Evolutionary conservation across 2,888 invertebrate species (phyloP).

Genomic region (Ectobius pallidus): DNA sequence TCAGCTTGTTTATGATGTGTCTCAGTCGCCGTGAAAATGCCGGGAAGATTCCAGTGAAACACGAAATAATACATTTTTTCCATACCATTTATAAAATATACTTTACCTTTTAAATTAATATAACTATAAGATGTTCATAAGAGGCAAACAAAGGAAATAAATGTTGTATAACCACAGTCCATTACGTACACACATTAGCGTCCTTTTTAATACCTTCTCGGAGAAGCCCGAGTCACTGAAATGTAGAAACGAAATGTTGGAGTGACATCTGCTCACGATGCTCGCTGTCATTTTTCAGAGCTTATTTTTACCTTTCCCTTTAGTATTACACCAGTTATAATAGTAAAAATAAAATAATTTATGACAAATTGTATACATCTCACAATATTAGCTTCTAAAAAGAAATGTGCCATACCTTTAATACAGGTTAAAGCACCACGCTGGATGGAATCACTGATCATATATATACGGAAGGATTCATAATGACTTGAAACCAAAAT

Average conservation of each 20-base stretch:
- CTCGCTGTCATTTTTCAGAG: too few species aligned
- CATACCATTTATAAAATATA: not conserved
- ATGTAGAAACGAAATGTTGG: not conserved
- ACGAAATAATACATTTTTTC: not conserved
- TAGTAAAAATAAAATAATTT: too few species aligned
- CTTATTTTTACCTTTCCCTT: too few species aligned
- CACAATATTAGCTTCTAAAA: too few species aligned
- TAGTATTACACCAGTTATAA: too few species aligned
- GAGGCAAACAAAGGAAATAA: not conserved
- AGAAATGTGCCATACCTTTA: too few species aligned
- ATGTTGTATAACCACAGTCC: not conserved
- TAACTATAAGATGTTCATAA: not conserved
- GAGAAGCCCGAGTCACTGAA: not conserved
- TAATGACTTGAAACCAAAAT: too few species aligned
- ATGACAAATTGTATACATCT: too few species aligned
- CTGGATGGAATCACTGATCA: too few species aligned
- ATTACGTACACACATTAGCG: not conserved
- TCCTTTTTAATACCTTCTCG: not conserved
- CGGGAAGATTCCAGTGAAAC: conserved; percentile 15
- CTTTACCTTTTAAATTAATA: not conserved
- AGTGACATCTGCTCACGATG: too few species aligned
- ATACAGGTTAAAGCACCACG: too few species aligned
- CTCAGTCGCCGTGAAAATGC: conserved; percentile 29
- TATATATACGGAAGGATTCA: too few species aligned
- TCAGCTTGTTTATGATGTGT: conserved; percentile 10